phyloP scores from a whole-genome alignment of 2,888 invertebrate genomes.

The Eristalis tenax region DNA sequence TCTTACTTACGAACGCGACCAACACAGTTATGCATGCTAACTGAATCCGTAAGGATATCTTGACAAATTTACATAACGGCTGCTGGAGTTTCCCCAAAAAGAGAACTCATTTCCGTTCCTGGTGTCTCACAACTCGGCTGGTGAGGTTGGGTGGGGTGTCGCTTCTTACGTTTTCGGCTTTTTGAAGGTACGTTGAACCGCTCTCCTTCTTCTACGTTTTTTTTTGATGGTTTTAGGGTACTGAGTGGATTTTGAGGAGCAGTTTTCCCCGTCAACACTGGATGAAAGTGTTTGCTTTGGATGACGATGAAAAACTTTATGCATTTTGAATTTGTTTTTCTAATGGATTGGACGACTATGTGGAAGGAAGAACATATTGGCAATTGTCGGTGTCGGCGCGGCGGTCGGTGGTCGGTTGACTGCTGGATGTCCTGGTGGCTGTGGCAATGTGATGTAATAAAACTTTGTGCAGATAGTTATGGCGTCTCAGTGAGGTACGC shows the following conservation, averaged over 20 bases:
- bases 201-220: neutral
- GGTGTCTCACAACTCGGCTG: neutral
- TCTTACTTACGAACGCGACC: neutral
- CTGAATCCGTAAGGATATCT: conserved; percentile 50
- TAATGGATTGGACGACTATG: conserved; percentile 28
- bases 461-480: neutral
- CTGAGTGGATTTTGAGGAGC: conserved; percentile 40
- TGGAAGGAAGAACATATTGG: neutral
- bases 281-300: conserved; percentile 55
- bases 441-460: neutral
- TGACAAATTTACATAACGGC: conserved; percentile 62
- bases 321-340: conserved; percentile 58
- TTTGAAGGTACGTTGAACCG: conserved; percentile 62
- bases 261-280: conserved; percentile 53
- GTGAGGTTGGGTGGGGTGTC: neutral
- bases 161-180: conserved; percentile 33
- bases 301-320: conserved; percentile 63
- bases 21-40: conserved; percentile 21
- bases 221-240: conserved; percentile 30
- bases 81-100: conserved; percentile 25
- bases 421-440: neutral
- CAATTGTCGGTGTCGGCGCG: neutral
- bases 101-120: neutral
- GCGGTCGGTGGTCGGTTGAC: neutral
- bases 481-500: neutral